A percentile compares a stretch with the other conserved stretches of the same genome.
Conservation (phyloP, 2,888 invertebrate species). For the Drosophila neonasuta region DNA sequence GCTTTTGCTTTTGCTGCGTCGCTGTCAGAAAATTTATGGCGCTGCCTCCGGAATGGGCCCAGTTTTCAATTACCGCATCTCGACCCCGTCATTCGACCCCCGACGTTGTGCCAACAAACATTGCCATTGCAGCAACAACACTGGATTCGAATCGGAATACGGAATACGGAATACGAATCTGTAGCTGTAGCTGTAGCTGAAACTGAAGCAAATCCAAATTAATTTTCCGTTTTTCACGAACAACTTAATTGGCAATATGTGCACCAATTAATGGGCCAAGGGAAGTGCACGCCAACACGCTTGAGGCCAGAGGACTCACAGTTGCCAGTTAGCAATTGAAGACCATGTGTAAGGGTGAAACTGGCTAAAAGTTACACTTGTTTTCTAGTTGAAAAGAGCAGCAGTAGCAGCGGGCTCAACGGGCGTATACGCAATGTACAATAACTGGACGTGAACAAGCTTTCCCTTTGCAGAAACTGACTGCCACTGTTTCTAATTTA, state of each 20-base stretch:
- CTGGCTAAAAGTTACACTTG: conserved; percentile 61
- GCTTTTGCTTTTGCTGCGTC: conserved; percentile 24
- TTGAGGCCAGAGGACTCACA: conserved; percentile 36
- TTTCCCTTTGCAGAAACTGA: conserved; percentile 13
- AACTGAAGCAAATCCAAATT: conserved; percentile 66
- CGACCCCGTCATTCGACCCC: conserved; percentile 46
- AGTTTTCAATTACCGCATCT: conserved; percentile 69
- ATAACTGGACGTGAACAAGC: conserved; percentile 27
- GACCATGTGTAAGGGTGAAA: conserved; percentile 10
- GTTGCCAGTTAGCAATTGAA: conserved; percentile 12
- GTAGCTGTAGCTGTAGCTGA: conserved; percentile 32
- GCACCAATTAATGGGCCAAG: conserved; percentile 66
- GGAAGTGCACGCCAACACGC: conserved; percentile 36
- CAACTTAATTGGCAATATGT: conserved; percentile 72
- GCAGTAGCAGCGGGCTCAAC: conserved; percentile 11
- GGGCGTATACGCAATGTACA: conserved; percentile 52
- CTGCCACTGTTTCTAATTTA: conserved; percentile 67
- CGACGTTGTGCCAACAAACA: conserved; percentile 22
- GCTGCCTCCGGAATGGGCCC: conserved; percentile 56
- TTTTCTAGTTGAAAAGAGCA: conserved; percentile 42
- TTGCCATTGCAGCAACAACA: conserved; percentile 11
- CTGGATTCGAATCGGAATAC: conserved; percentile 6
- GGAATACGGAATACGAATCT: conserved; percentile 27
- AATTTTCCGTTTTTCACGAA: conserved; percentile 71
- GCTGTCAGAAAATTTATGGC: conserved; percentile 65